Evolutionary conservation across 2,113 vertebrate genomes (phyloP).

Genomic region (Clarias magur): DNA sequence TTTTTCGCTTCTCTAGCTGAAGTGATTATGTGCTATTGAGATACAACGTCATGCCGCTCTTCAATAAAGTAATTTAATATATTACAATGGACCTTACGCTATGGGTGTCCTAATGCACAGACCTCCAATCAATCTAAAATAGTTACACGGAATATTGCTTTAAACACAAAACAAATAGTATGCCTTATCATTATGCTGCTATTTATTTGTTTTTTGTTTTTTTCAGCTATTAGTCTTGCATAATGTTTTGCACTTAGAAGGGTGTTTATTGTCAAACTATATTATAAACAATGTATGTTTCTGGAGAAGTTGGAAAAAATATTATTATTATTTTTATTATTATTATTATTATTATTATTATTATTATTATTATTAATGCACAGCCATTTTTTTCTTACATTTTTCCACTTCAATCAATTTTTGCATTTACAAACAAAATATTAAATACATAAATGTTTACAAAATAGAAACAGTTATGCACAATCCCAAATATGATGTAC

Average conservation of each 20-base stretch:
- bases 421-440: too few relatives aligned
- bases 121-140: conserved; percentile 30
- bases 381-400: too few relatives aligned
- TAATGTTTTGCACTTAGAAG: background rate
- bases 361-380: too few relatives aligned
- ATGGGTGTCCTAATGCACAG: conserved; percentile 26
- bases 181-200: background rate
- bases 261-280: background rate
- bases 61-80: conserved; percentile 37
- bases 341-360: too few relatives aligned
- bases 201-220: background rate
- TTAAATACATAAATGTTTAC: background rate
- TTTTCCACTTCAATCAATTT: too few relatives aligned
- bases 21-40: conserved; percentile 43
- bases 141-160: background rate
- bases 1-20: conserved; percentile 35
- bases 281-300: background rate
- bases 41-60: conserved; percentile 29
- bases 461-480: background rate
- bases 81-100: conserved; percentile 37
- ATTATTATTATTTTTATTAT: background rate
- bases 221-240: background rate
- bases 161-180: background rate
- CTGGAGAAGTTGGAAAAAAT: background rate
- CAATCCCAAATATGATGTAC: background rate